A percentile compares a stretch with the other conserved stretches of the same genome.
These are phyloP conservation scores for Glaucidium brasilianum DNA, from an alignment of 2,113 vertebrate species.

Conservation along the genomic window DNA sequence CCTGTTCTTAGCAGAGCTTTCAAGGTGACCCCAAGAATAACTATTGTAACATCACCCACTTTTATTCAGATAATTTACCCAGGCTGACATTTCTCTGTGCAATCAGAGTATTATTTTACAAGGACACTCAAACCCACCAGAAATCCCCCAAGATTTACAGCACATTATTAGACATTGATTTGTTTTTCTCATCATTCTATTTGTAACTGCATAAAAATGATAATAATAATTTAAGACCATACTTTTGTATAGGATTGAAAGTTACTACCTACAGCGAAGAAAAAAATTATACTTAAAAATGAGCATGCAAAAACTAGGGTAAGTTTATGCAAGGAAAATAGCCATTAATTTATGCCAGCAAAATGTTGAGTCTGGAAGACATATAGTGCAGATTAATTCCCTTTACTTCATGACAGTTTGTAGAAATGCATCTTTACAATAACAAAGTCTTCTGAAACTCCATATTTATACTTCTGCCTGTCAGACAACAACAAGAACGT, in stretches of 20 bases:
- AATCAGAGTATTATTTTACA: conserved; percentile 28
- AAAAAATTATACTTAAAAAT: not conserved
- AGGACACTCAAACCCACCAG: not conserved
- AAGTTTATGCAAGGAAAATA: conserved; percentile 13
- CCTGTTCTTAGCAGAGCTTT: not conserved
- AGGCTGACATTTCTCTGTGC: not conserved
- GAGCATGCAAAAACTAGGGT: not conserved
- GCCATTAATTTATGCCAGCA: not conserved
- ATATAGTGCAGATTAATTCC: not conserved
- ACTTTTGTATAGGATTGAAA: not conserved
- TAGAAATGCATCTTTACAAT: not conserved
- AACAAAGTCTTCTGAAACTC: not conserved
- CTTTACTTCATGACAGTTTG: not conserved
- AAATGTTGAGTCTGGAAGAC: conserved; percentile 2
- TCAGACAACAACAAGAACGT: not conserved
- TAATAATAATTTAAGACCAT: not conserved
- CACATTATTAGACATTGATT: conserved; percentile 17
- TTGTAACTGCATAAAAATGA: not conserved
- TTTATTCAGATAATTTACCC: conserved; percentile 32
- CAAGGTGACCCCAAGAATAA: conserved; percentile 29
- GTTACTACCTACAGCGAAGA: not conserved
- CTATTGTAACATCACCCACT: not conserved
- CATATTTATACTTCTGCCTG: not conserved
- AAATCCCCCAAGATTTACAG: not conserved
- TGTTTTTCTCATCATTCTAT: not conserved